Base-by-base conservation (phyloP, 1,140 invertebrate species). In the Melitaea cinxia region DNA sequence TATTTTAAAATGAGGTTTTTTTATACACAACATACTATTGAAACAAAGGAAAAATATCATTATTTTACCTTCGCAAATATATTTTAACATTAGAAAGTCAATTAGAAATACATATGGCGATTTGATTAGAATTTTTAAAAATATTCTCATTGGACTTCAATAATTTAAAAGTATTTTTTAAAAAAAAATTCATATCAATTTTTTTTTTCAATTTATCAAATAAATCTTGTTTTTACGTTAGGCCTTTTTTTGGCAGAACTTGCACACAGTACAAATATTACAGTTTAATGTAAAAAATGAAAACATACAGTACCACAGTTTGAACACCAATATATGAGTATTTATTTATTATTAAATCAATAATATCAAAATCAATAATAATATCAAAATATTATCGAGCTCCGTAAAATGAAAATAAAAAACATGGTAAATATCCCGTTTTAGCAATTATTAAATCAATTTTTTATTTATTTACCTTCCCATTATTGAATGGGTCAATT, bases 291-390 rank as follows among this genome's bases (percentile, higher is more conserved):
- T 39, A 39, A 39, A 4, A 39, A 15, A 39, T 4, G 9, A 39
- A 33, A 17, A 55, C 33, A 33, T 30, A 37, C 37, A 55, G 21
- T 33, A 55, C n/a, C 33, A 55, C 21, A 39, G 21, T 24, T 55
- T 55, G 53, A 55, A 55, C 53, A 55, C 53, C 53, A 55, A 39
- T 53, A 4, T 9, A 53, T 15, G 53, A 55, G 53, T 55, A 55
- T 55, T 55, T 55, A n/a, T 23, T 55, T 19, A 23, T 55, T 37
- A n/a, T n/a, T n/a, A n/a, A 49, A 49, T 49, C 45, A 23, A 33
- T 12, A 33, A n/a, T n/a, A n/a, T n/a, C n/a, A n/a, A n/a, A n/a
- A n/a, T n/a, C n/a, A n/a, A n/a, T n/a, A n/a, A n/a, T n/a, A n/a
- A n/a, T n/a, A n/a, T n/a, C n/a, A n/a, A n/a, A n/a, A n/a, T n/a